These are phyloP conservation scores for Plotosus lineatus DNA, from an alignment of 2,113 vertebrate genomes.

Conservation along the genomic window DNA sequence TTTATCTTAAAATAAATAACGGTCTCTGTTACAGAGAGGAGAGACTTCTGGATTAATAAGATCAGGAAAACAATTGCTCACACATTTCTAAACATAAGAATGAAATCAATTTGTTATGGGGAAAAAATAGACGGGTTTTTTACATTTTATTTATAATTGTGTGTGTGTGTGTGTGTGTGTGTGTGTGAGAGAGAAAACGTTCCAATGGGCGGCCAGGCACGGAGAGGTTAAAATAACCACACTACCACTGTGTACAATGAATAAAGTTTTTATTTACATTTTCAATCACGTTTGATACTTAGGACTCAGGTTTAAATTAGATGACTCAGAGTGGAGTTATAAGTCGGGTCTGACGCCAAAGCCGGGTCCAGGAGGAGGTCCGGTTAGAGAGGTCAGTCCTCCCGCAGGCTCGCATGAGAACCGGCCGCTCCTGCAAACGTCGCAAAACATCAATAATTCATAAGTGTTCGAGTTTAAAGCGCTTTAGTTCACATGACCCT, in stretches of 20 bases:
- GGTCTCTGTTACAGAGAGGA: not conserved
- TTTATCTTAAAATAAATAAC: no score
- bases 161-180: no score
- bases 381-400: slow-evolving; percentile 89
- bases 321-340: slow-evolving; percentile 62
- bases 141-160: not conserved
- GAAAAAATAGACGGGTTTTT: not conserved
- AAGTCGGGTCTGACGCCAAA: slow-evolving; percentile 90
- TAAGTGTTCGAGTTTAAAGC: not conserved
- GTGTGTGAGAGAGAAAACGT: no score
- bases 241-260: slow-evolving; percentile 27
- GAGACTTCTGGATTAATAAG: not conserved
- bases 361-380: slow-evolving; percentile 90
- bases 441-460: slow-evolving; percentile 7
- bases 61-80: not conserved
- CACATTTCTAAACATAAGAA: no score
- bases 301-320: slow-evolving; percentile 45
- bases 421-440: slow-evolving; percentile 78
- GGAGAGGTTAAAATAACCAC: not conserved
- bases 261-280: slow-evolving; percentile 50
- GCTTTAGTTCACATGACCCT: not conserved
- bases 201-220: no score
- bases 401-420: slow-evolving; percentile 97
- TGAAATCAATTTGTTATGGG: no score
- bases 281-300: slow-evolving; percentile 29